These are phyloP conservation scores for Cyanoderma ruficeps DNA, from an alignment of 2,113 vertebrate species.

Conservation along the genomic window DNA sequence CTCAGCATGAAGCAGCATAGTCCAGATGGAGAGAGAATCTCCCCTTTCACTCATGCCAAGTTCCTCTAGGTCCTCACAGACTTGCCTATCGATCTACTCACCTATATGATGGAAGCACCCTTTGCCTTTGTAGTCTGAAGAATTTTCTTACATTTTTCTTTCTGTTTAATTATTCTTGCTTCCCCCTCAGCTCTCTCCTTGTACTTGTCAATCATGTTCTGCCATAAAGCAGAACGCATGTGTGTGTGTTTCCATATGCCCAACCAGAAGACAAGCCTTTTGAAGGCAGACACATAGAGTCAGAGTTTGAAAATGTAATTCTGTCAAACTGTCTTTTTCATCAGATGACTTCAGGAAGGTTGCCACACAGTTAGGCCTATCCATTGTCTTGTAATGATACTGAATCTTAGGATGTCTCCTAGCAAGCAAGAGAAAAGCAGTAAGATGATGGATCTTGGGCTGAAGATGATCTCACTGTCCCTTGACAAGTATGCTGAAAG, in stretches of 20 bases:
- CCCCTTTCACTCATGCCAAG: not conserved
- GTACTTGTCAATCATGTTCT: not conserved
- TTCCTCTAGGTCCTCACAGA: not conserved
- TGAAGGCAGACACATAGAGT: not conserved
- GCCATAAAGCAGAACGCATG: not conserved
- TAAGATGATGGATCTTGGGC: not conserved
- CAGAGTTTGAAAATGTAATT: not conserved
- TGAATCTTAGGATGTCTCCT: not conserved
- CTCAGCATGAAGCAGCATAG: not conserved
- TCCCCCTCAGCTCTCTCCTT: not conserved
- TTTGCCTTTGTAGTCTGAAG: not conserved
- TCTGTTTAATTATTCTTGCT: conserved; percentile 5
- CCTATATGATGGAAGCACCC: not conserved
- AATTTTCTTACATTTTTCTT: not conserved
- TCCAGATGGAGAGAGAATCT: not conserved
- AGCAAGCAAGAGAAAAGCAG: not conserved
- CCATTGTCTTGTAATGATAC: not conserved
- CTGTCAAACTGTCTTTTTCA: not conserved
- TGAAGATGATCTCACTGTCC: not conserved
- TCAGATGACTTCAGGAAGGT: not conserved
- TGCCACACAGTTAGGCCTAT: not conserved
- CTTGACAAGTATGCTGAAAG: not conserved
- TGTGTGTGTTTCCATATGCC: not conserved
- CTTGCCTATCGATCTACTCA: accelerated
- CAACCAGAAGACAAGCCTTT: not conserved